Evolutionary conservation across 2,797 vertebrate species (phyloP).

Genomic region (Chromobotia macracanthus): DNA sequence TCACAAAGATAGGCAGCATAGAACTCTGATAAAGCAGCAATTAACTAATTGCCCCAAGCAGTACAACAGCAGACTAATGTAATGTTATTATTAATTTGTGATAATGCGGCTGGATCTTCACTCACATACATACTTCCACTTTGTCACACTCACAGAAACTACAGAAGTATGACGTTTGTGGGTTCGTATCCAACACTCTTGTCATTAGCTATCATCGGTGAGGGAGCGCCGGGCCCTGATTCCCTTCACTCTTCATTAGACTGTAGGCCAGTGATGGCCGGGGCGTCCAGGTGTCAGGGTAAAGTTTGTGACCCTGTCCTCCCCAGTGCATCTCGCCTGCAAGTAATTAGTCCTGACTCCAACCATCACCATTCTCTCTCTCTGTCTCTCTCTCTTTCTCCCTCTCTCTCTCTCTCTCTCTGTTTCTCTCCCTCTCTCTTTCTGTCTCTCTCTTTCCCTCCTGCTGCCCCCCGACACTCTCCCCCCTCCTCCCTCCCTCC

Average conservation of each 20-base stretch:
- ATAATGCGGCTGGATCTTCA: conserved; percentile 49
- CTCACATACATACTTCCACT: conserved; percentile 27
- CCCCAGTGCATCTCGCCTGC: conserved; percentile 73
- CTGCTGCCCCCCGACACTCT: no score
- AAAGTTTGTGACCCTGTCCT: conserved; percentile 85
- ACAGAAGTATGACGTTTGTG: conserved; percentile 47
- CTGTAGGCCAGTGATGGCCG: conserved; percentile 81
- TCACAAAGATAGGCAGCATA: conserved; percentile 56
- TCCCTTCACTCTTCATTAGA: conserved; percentile 87
- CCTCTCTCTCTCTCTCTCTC: conserved; percentile 71
- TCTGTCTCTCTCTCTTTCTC: conserved; percentile 60
- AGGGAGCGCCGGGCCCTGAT: conserved; percentile 78
- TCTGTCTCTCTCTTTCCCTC: no score
- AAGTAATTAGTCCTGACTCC: conserved; percentile 86
- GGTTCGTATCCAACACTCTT: conserved; percentile 77
- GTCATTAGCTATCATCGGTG: conserved; percentile 86
- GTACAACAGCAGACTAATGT: conserved; percentile 51
- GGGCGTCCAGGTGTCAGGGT: conserved; percentile 84
- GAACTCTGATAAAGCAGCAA: conserved; percentile 75
- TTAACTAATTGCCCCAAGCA: conserved; percentile 75
- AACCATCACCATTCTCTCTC: conserved; percentile 74
- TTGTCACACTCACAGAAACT: conserved; percentile 32
- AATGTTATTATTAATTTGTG: conserved; percentile 55
- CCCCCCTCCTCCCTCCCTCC: conserved; percentile 69
- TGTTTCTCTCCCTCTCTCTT: no score